Evolutionary conservation across 2,797 vertebrate species (phyloP).

Genomic region (Parauchenoglanis ngamensis): DNA sequence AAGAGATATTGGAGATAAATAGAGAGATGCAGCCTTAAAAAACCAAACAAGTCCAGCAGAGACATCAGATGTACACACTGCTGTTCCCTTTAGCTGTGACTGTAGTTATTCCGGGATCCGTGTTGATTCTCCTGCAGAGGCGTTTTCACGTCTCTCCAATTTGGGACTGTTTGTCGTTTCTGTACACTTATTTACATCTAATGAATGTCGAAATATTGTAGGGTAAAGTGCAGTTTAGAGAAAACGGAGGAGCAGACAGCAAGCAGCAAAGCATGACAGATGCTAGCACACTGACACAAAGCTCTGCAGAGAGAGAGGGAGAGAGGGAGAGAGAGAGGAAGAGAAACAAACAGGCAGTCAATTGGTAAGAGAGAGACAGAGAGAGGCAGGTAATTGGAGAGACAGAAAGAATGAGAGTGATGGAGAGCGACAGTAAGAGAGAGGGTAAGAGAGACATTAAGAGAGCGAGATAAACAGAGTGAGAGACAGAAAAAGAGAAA

Average conservation of each 20-base stretch:
- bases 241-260: neutral
- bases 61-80: neutral
- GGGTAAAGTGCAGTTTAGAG: neutral
- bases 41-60: neutral
- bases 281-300: neutral
- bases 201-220: neutral
- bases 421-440: too few relatives aligned
- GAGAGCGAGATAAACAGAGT: neutral
- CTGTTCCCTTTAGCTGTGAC: neutral
- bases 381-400: too few relatives aligned
- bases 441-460: neutral
- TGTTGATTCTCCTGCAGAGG: neutral
- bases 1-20: neutral
- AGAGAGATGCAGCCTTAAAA: neutral
- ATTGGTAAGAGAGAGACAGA: too few relatives aligned
- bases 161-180: neutral
- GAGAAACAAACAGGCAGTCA: too few relatives aligned
- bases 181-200: neutral
- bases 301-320: neutral
- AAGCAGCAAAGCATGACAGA: constrained; percentile 11
- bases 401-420: too few relatives aligned
- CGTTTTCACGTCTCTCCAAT: neutral
- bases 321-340: neutral
- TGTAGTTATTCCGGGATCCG: neutral
- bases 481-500: neutral